Conservation (phyloP, 1,140 invertebrate species). For the Elymnias hypermnestra region DNA sequence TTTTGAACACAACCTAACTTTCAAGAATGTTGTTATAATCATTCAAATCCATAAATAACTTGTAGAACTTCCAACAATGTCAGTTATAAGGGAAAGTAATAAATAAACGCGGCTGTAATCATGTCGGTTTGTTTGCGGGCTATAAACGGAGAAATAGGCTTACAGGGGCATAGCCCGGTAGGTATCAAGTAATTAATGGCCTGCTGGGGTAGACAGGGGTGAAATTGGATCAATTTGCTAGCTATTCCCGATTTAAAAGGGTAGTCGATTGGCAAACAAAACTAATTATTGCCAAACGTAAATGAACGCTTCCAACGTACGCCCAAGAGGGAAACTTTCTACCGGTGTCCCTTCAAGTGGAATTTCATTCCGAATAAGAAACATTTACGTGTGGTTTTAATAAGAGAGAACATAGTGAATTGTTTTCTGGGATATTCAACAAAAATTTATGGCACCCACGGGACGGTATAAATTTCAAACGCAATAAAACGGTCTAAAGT, state of each 20-base stretch:
- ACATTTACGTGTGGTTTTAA: slow-evolving; percentile 25
- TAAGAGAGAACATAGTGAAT: slow-evolving; percentile 24
- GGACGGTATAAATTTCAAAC: slow-evolving; percentile 51
- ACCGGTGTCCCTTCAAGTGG: not conserved
- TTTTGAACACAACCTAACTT: no score
- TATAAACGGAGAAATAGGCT: slow-evolving; percentile 48
- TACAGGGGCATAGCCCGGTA: slow-evolving; percentile 31
- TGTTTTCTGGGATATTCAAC: slow-evolving; percentile 46
- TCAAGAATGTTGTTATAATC: not conserved
- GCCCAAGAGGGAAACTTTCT: no score
- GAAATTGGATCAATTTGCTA: slow-evolving; percentile 68
- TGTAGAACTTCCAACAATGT: slow-evolving; percentile 20
- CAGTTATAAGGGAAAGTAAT: slow-evolving; percentile 46
- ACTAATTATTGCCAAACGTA: slow-evolving; percentile 28
- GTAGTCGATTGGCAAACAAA: slow-evolving; percentile 39
- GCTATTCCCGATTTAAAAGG: slow-evolving; percentile 51
- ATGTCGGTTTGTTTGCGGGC: slow-evolving; percentile 63
- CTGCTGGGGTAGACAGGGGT: slow-evolving; percentile 47
- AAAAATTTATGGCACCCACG: slow-evolving; percentile 44
- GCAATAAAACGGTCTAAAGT: slow-evolving; percentile 53
- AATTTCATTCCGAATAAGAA: slow-evolving; percentile 6
- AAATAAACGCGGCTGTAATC: slow-evolving; percentile 54
- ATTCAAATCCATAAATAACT: slow-evolving; percentile 3
- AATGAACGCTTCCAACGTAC: slow-evolving; percentile 18
- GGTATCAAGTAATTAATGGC: slow-evolving; percentile 68